phyloP scores from a whole-genome alignment of 2,888 invertebrate species.

The Tetanocera ferruginea region DNA sequence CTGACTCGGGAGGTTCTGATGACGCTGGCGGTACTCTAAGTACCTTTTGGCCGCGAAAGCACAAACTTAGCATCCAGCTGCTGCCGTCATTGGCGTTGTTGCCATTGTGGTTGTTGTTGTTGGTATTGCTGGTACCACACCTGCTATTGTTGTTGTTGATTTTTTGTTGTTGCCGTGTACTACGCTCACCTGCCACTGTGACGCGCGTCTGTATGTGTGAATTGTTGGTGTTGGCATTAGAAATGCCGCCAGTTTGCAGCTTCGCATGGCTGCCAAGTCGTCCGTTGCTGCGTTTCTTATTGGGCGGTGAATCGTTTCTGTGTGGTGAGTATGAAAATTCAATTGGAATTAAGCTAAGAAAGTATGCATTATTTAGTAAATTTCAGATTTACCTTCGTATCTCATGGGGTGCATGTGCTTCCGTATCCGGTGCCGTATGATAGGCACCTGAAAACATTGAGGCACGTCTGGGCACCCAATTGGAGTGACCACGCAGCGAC shows the following conservation, averaged over 20 bases:
- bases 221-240: slow-evolving; percentile 40
- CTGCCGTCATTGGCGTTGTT: slow-evolving; percentile 49
- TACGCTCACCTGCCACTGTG: slow-evolving; percentile 39
- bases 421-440: slow-evolving; percentile 68
- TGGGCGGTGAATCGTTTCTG: slow-evolving; percentile 59
- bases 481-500: slow-evolving; percentile 68
- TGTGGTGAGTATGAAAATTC: neutral
- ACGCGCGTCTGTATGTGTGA: slow-evolving; percentile 27
- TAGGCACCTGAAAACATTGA: slow-evolving; percentile 69
- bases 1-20: slow-evolving; percentile 70
- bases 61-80: slow-evolving; percentile 64
- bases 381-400: slow-evolving; percentile 54
- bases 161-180: slow-evolving; percentile 20
- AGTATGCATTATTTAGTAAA: neutral
- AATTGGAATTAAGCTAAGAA: neutral
- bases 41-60: slow-evolving; percentile 69
- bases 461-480: slow-evolving; percentile 67
- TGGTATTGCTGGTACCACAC: slow-evolving; percentile 42
- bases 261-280: slow-evolving; percentile 45
- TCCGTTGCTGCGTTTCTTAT: slow-evolving; percentile 50
- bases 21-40: slow-evolving; percentile 68
- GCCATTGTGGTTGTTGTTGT: slow-evolving; percentile 30
- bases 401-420: slow-evolving; percentile 60
- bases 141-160: slow-evolving; percentile 48
- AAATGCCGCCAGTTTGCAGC: slow-evolving; percentile 20